A percentile compares a stretch with the other conserved stretches of the same genome.
These are phyloP conservation scores for Semibalanus balanoides DNA, from an alignment of 1,140 invertebrate genomes.

Conservation along the genomic window DNA sequence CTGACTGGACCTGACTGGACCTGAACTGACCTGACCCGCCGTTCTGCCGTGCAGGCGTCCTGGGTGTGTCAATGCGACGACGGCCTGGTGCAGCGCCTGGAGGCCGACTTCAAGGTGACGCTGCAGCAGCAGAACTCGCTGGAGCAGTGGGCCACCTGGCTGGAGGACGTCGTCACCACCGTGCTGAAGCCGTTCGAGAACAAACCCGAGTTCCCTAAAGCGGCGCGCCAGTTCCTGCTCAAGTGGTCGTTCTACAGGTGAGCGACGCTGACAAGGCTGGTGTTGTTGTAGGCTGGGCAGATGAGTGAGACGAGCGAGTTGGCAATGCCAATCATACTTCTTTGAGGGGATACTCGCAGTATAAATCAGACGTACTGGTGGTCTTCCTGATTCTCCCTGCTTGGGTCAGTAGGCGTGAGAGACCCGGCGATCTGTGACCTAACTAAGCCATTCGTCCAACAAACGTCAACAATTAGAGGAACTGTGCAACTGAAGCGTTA, in stretches of 20 bases:
- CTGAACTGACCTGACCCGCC: not conserved
- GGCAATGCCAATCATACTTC: too few relatives aligned
- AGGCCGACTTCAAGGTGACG: slow-evolving; percentile 86
- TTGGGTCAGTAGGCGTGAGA: too few relatives aligned
- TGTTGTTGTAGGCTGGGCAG: too few relatives aligned
- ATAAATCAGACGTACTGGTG: too few relatives aligned
- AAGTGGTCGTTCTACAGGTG: slow-evolving; percentile 99
- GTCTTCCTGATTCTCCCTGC: too few relatives aligned
- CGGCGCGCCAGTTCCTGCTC: slow-evolving; percentile 82
- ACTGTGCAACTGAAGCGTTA: too few relatives aligned
- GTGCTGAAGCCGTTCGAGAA: slow-evolving; percentile 77
- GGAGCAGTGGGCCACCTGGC: slow-evolving; percentile 94
- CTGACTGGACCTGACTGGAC: not conserved
- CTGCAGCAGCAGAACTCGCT: slow-evolving; percentile 82
- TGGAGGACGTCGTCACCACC: slow-evolving; percentile 75
- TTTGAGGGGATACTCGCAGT: too few relatives aligned
- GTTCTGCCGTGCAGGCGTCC: slow-evolving; percentile 54
- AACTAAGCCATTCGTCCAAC: too few relatives aligned
- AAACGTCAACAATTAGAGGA: too few relatives aligned
- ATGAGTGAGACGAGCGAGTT: too few relatives aligned
- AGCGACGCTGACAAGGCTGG: not conserved
- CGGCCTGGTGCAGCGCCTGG: slow-evolving; percentile 65
- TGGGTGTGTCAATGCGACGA: slow-evolving; percentile 96
- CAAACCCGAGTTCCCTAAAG: slow-evolving; percentile 71
- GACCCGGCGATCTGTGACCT: too few relatives aligned